Evolutionary conservation across 1,140 invertebrate species (phyloP).

Genomic region (Lasioglossum baleicum): DNA sequence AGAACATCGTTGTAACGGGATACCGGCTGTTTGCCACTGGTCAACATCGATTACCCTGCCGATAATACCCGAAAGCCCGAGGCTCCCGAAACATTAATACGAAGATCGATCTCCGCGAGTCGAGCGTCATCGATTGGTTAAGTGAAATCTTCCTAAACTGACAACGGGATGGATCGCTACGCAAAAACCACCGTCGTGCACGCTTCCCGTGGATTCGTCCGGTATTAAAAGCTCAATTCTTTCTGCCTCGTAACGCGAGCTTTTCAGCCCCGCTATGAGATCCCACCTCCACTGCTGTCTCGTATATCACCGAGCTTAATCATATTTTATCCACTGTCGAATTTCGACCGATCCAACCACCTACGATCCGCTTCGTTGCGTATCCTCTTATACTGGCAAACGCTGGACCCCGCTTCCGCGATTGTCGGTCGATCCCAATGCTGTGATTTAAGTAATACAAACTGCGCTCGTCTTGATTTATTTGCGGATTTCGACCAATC

Average conservation of each 20-base stretch:
- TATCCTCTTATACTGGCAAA: slow-evolving; percentile 35
- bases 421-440: slow-evolving; percentile 38
- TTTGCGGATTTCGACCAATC: background rate
- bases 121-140: slow-evolving; percentile 17
- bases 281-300: background rate
- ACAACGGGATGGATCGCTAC: slow-evolving; percentile 24
- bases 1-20: slow-evolving; percentile 26
- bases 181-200: background rate
- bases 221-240: slow-evolving; percentile 45
- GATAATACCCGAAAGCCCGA: slow-evolving; percentile 29
- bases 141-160: slow-evolving; percentile 34
- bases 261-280: background rate
- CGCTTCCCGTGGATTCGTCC: slow-evolving; percentile 18
- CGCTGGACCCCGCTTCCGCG: background rate
- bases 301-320: slow-evolving; percentile 44
- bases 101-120: slow-evolving; percentile 37
- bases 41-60: slow-evolving; percentile 60
- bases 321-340: slow-evolving; percentile 53
- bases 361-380: slow-evolving; percentile 30
- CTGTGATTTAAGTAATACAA: slow-evolving; percentile 39
- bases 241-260: background rate
- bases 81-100: background rate
- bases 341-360: slow-evolving; percentile 35
- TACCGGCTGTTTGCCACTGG: slow-evolving; percentile 56
- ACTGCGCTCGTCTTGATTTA: slow-evolving; percentile 30